Conservation (phyloP, 2,888 invertebrate species). For the Eupsilia transversa region DNA sequence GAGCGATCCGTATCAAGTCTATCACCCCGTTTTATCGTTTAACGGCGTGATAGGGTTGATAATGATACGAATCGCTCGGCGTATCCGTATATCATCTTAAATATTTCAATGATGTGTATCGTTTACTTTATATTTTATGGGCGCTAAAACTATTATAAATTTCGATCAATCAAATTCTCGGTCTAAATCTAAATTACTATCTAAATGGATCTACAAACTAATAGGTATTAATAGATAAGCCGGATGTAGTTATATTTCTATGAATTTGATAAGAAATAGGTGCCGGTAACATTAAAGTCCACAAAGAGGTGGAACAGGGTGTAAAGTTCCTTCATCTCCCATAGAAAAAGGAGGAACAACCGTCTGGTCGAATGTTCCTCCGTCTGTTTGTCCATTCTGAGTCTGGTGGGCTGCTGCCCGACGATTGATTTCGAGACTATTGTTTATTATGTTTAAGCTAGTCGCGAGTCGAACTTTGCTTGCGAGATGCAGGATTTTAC, state of each 20-base stretch:
- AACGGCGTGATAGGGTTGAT: too few species aligned
- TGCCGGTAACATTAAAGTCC: neutral
- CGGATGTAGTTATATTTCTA: neutral
- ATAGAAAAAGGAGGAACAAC: neutral
- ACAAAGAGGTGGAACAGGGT: neutral
- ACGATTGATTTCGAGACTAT: too few species aligned
- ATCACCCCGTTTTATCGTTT: neutral
- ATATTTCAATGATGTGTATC: neutral
- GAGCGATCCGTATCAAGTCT: neutral
- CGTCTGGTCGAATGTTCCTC: too few species aligned
- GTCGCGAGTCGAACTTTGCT: too few species aligned
- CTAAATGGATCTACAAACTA: neutral
- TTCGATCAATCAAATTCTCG: neutral
- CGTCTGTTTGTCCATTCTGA: too few species aligned
- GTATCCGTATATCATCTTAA: too few species aligned
- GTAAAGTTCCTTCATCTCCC: neutral
- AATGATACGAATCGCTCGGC: too few species aligned
- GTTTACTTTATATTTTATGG: neutral
- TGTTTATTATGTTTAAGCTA: too few species aligned
- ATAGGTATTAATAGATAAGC: neutral
- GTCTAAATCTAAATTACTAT: neutral
- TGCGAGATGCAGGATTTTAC: too few species aligned
- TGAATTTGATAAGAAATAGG: constrained; percentile 4
- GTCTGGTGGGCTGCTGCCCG: neutral
- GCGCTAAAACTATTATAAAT: neutral